phyloP scores from a whole-genome alignment of 2,888 invertebrate genomes.

The Lithodes maja region DNA sequence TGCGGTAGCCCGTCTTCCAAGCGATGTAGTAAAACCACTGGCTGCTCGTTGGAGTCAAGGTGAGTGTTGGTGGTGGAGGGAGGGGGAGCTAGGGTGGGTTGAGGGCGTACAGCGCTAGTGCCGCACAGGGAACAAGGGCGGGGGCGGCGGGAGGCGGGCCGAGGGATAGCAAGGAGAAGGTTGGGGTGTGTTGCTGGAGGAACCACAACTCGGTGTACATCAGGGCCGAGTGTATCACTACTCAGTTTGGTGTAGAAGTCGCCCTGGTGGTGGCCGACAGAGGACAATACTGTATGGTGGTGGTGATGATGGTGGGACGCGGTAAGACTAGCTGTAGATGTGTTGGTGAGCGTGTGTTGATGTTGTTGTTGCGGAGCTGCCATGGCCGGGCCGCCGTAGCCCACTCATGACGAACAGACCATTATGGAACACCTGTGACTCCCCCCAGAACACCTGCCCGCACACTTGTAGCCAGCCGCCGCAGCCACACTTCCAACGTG shows the following conservation, averaged over 20 bases:
- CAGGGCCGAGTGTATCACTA: background rate
- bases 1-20: slow-evolving; percentile 54
- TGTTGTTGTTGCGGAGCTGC: slow-evolving; percentile 50
- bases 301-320: background rate
- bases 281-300: background rate
- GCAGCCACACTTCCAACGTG: slow-evolving; percentile 45
- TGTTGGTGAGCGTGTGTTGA: slow-evolving; percentile 48
- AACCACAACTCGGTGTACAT: background rate
- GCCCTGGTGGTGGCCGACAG: background rate
- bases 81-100: slow-evolving; percentile 9
- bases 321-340: background rate
- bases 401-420: slow-evolving; percentile 51
- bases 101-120: slow-evolving; percentile 39
- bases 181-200: background rate
- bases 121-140: slow-evolving; percentile 61
- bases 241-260: slow-evolving; percentile 21
- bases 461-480: slow-evolving; percentile 39
- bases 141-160: slow-evolving; percentile 36
- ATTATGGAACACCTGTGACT: slow-evolving; percentile 32
- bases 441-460: slow-evolving; percentile 35
- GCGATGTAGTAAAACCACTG: slow-evolving; percentile 53
- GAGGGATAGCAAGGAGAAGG: slow-evolving; percentile 10
- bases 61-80: background rate
- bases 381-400: slow-evolving; percentile 39
- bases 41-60: slow-evolving; percentile 40